These are phyloP conservation scores for Deroptyus accipitrinus DNA, from an alignment of 2,113 vertebrate species.

Conservation along the genomic window DNA sequence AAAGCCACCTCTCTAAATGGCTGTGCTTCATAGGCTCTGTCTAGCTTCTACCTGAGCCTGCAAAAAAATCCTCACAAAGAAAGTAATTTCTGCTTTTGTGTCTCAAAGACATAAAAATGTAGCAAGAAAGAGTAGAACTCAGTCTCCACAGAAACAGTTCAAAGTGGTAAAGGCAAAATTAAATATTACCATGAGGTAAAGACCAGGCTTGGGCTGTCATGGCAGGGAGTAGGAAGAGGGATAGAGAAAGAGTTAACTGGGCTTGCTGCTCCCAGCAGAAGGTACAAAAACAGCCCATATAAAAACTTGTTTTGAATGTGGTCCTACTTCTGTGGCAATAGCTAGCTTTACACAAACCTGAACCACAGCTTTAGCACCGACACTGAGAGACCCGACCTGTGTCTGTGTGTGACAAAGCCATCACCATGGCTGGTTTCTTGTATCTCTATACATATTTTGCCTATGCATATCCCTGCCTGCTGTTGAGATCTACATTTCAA, in stretches of 20 bases:
- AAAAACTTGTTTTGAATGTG: background rate
- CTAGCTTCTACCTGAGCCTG: background rate
- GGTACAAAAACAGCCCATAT: background rate
- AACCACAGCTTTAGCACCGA: background rate
- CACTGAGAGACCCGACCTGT: accelerated
- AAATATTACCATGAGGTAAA: background rate
- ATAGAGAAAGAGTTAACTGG: background rate
- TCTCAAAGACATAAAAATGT: background rate
- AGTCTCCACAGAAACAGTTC: background rate
- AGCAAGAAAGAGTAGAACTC: background rate
- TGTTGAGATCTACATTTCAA: background rate
- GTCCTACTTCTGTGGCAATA: background rate
- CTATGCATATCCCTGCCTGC: background rate
- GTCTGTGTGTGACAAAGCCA: background rate
- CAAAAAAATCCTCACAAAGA: background rate
- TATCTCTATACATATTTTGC: background rate
- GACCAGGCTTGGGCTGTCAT: background rate
- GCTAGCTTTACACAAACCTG: background rate
- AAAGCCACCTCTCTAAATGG: background rate
- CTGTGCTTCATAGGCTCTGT: background rate
- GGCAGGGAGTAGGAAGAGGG: background rate
- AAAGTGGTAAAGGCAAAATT: background rate
- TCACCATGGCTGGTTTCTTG: background rate
- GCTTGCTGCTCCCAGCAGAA: background rate
- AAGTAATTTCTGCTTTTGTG: background rate